A percentile compares a stretch with the other conserved stretches of the same genome.
phyloP scores from a whole-genome alignment of 2,113 vertebrate genomes.

The Grammomys surdaster region DNA sequence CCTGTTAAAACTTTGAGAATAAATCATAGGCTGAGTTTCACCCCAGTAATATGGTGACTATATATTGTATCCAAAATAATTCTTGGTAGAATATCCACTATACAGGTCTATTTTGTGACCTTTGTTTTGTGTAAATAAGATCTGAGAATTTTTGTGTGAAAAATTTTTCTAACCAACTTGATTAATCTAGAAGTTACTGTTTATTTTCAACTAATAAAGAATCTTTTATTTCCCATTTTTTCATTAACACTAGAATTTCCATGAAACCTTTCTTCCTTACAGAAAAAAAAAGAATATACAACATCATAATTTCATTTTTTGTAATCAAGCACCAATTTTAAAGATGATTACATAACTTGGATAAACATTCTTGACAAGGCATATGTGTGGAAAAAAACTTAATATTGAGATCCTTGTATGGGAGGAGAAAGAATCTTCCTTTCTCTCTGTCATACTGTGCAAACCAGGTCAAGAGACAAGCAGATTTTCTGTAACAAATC shows the following conservation, averaged over 20 bases:
- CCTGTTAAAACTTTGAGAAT: not conserved
- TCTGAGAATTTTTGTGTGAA: not conserved
- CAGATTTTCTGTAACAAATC: not conserved
- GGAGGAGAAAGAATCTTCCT: not conserved
- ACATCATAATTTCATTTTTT: not conserved
- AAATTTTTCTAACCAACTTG: not conserved
- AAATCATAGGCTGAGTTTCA: not conserved
- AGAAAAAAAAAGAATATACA: constrained; percentile 7
- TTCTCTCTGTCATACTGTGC: not conserved
- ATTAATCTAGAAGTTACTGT: not conserved
- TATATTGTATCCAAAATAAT: not conserved
- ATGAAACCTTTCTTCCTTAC: not conserved
- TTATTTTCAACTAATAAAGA: not conserved
- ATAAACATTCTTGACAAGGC: not conserved
- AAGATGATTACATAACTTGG: not conserved
- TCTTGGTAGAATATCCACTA: not conserved
- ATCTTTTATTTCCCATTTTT: not conserved
- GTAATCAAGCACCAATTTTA: not conserved
- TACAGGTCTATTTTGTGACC: not conserved
- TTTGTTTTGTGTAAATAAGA: not conserved
- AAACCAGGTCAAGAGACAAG: not conserved
- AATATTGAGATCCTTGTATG: not conserved
- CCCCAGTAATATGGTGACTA: not conserved
- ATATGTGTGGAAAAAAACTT: not conserved
- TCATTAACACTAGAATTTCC: not conserved